Evolutionary conservation across 2,113 vertebrate genomes (phyloP).

Genomic region (Gallinago media): DNA sequence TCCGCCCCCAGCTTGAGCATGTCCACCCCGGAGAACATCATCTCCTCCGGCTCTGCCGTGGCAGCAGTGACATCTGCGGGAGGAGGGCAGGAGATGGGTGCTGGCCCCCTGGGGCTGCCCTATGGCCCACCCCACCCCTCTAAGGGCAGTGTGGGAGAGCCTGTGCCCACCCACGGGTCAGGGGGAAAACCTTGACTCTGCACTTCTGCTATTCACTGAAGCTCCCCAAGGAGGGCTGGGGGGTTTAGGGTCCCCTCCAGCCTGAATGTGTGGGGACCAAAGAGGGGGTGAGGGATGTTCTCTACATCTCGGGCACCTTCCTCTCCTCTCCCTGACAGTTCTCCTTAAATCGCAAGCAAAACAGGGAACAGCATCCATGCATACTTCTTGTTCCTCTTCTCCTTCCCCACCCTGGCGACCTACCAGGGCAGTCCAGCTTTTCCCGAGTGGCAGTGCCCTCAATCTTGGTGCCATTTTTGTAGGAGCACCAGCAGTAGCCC

Average conservation of each 20-base stretch:
- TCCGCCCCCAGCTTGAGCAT: background rate
- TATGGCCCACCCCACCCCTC: background rate
- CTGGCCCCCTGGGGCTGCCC: background rate
- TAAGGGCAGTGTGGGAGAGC: background rate
- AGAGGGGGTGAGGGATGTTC: background rate
- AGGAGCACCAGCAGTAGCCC: constrained; percentile 92
- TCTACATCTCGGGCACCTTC: background rate
- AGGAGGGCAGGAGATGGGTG: background rate
- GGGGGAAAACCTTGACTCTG: background rate
- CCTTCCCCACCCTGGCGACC: background rate
- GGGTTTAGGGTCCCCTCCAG: background rate
- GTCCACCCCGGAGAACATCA: constrained; percentile 57
- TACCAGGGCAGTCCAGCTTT: constrained; percentile 78
- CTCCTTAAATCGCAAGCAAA: background rate
- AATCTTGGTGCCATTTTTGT: constrained; percentile 80
- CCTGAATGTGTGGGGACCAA: background rate
- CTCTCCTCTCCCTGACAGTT: background rate
- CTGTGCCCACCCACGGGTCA: background rate
- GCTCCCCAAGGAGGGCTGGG: rapidly evolving
- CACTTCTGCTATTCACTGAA: background rate
- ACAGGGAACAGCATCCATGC: rapidly evolving
- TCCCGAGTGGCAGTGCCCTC: constrained; percentile 72
- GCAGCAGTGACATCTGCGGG: background rate
- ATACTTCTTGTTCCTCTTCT: background rate
- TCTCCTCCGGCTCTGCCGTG: constrained; percentile 41